Evolutionary conservation across 2,888 invertebrate species (phyloP), one percentile per base, ranked within the genome.

Genomic region (Fabriciana adippe): DNA sequence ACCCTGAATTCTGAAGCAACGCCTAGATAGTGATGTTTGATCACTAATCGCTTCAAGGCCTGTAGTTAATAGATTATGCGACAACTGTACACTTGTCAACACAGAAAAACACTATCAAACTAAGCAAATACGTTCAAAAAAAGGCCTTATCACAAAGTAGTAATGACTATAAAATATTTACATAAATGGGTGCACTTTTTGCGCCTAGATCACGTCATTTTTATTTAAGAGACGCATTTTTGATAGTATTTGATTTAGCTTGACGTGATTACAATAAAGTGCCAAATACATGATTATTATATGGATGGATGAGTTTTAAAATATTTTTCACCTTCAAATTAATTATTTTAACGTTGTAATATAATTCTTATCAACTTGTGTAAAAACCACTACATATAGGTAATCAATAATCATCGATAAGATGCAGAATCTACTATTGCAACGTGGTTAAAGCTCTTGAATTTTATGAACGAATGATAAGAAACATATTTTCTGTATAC

Each of bases 1-100:
- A 26, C 77, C 75, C 74, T 77, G 73, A 59, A 45, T 54, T 54
- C 73, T 73, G 71, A 75, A 75, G 73, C 75, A 74, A 75, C 72
- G 72, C 69, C 67, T 61, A 76, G 82, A 81, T 83, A 82, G 72
- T 73, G 68, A 66, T 83, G 79, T 83, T 84, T 82, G 80, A 81
- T 78, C 76, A 72, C 74, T 80, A 79, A 79, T 81, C 80, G 76
- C 73, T 71, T 70, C 78, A 82, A 82, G 79, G 79, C 74, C 73
- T 67, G 69, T 78, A 73, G 71, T 78, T 77, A 78, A 75, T 74
- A 77, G 78, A 79, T 80, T 79, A 79, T 79, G 78, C 76, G 77
- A 75, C 77, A 76, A 71, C 71, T 72, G 69, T 72, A 72, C 66
- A 65, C 68, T 61, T 66, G 60, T 18, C 55, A 65, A 59, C 61